A percentile compares a stretch with the other conserved stretches of the same genome.
Evolutionary conservation across 2,888 invertebrate species (phyloP).

Genomic region (Eupeodes latifasciatus): DNA sequence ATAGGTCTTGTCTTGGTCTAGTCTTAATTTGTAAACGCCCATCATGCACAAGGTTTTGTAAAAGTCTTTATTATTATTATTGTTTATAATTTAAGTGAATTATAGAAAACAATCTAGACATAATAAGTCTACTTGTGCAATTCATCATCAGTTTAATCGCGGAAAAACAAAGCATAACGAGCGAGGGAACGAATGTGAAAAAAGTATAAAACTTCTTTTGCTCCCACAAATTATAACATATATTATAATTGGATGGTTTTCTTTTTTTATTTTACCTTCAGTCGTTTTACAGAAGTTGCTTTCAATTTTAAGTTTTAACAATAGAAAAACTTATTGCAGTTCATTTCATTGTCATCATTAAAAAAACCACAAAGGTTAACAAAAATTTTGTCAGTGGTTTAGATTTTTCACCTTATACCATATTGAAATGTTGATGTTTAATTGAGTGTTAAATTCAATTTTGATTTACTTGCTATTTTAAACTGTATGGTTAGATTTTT

Average conservation of each 20-base stretch:
- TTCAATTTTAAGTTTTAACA: slow-evolving; percentile 53
- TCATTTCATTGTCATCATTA: slow-evolving; percentile 47
- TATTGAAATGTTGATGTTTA: background rate
- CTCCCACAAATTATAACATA: slow-evolving; percentile 24
- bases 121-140: background rate
- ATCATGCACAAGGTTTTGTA: slow-evolving; percentile 44
- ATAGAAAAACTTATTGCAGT: slow-evolving; percentile 37
- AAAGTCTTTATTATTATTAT: slow-evolving; percentile 35
- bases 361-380: slow-evolving; percentile 59
- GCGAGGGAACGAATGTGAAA: slow-evolving; percentile 16
- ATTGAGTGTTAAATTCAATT: slow-evolving; percentile 13
- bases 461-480: background rate
- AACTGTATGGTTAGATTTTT: too few species aligned
- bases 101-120: slow-evolving; percentile 6
- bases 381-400: slow-evolving; percentile 23
- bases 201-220: background rate
- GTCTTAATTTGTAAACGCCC: slow-evolving; percentile 42
- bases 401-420: background rate
- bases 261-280: slow-evolving; percentile 22
- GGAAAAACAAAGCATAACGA: slow-evolving; percentile 38
- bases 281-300: slow-evolving; percentile 30
- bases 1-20: slow-evolving; percentile 20
- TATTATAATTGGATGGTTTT: slow-evolving; percentile 10
- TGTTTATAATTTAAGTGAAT: background rate
- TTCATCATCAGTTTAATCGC: slow-evolving; percentile 52